Evolutionary conservation across 2,797 vertebrate genomes (phyloP), one percentile per base, ranked within the genome.

Genomic region (Sebastes goodei): DNA sequence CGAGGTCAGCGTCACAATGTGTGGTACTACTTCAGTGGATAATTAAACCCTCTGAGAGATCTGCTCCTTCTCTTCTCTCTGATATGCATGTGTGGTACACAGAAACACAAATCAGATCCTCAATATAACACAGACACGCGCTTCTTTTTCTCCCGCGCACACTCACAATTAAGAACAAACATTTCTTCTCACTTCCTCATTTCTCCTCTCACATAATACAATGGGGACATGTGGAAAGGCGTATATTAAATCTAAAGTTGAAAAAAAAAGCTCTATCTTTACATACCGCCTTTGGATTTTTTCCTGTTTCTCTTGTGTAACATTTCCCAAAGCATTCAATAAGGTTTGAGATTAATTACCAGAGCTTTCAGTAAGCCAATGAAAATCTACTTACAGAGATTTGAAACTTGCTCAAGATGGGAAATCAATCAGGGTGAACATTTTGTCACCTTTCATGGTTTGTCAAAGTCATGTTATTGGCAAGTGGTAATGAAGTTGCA

Each of bases 21-120:
- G 84, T 84, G 84, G 86, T 88, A 56, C 86, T 76, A 71, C 76
- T 90, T 92, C 86, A 83, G 87, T 77, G 82, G 92, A 94, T 95
- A 95, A 96, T 95, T 92, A 94, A 94, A 95, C 90, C 94, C 90
- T 80, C 61, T 80, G 91, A 94, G 93, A 93, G 76, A 78, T 88
- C 84, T 74, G 68, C 42, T 57, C 63, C 74, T 77, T 81, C 46
- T 77, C 55, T 80, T 80, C 80, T 68, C 86, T 84, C 83, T 83
- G 63, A 88, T 85, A 81, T 91, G 77, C 75, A 83, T 81, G 71
- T 65, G 56, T 46, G 32, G 25, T 49, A 68, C 79, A 88, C 74
- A 85, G 25, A 85, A 76, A 75, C 30, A 14, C 69, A 71, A 76
- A 80, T 59, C 74, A 75, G 73, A 56, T 68, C 42, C 78, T 84